Evolutionary conservation across 2,797 vertebrate genomes (phyloP).

Genomic region (Acanthurus leucopareius): DNA sequence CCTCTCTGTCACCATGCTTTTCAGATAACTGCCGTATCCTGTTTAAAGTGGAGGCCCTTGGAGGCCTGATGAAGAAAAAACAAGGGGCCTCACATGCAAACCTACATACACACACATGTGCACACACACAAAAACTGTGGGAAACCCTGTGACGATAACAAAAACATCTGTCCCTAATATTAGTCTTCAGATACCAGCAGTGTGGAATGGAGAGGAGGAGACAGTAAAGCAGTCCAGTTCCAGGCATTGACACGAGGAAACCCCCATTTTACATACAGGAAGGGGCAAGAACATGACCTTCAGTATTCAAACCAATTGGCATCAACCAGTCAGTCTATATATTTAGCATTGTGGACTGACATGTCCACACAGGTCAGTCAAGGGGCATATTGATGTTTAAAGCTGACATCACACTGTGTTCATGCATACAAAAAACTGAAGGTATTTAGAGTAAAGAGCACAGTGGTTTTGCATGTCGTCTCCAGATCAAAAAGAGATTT

Average conservation of each 20-base stretch:
- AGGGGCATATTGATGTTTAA: too few species aligned
- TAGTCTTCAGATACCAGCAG: conserved; percentile 35
- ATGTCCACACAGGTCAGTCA: conserved; percentile 12
- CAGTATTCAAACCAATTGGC: neutral
- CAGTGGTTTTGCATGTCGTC: neutral
- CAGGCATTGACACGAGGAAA: conserved; percentile 40
- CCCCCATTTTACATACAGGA: conserved; percentile 34
- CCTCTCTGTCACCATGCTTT: conserved; percentile 67
- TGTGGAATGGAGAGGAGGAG: conserved; percentile 13
- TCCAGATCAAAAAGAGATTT: neutral
- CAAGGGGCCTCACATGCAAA: conserved; percentile 48
- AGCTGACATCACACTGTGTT: neutral
- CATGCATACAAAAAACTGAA: neutral
- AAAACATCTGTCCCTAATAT: conserved; percentile 64
- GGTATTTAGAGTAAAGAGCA: neutral
- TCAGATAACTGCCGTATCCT: conserved; percentile 81
- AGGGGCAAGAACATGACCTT: conserved; percentile 38
- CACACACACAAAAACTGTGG: conserved; percentile 42
- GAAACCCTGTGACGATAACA: conserved; percentile 58
- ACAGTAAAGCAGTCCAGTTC: conserved; percentile 8
- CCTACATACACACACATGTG: conserved; percentile 26
- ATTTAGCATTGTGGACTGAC: neutral
- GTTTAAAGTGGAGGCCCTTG: conserved; percentile 71
- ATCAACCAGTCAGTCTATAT: neutral
- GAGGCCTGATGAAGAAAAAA: conserved; percentile 56